A percentile compares a stretch with the other conserved stretches of the same genome.
Evolutionary conservation across 30 jellyfish, hydroid and myxozoan genomes (phyloP).

Genomic region (Hydractinia echinata): DNA sequence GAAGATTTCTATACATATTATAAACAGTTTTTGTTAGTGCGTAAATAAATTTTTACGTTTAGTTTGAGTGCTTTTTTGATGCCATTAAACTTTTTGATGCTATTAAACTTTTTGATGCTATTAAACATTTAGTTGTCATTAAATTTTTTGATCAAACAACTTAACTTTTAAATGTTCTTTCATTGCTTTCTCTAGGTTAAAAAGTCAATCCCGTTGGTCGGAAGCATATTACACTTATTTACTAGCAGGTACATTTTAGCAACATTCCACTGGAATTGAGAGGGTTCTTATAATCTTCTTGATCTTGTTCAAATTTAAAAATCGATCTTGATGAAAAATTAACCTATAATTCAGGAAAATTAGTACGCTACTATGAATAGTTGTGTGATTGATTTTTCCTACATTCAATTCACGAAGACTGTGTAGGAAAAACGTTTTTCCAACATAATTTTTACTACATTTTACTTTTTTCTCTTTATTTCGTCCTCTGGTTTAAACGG

Average conservation of each 20-base stretch:
- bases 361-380: too few species aligned
- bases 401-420: too few species aligned
- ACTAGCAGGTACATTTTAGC: slow-evolving; percentile 61
- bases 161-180: background rate
- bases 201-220: slow-evolving; percentile 90
- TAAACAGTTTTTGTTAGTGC: background rate
- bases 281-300: background rate
- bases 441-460: too few species aligned
- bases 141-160: background rate
- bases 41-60: background rate
- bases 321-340: too few species aligned
- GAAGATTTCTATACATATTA: background rate
- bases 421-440: too few species aligned
- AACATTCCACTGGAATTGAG: background rate
- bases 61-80: background rate
- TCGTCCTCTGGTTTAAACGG: too few species aligned
- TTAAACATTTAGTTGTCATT: background rate
- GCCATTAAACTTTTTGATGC: too few species aligned
- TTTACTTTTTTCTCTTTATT: too few species aligned
- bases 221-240: slow-evolving; percentile 90
- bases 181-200: slow-evolving; percentile 37
- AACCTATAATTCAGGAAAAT: too few species aligned
- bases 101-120: too few species aligned
- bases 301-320: too few species aligned
- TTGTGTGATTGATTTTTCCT: too few species aligned